These are phyloP conservation scores for Pseudomyrmex flavicornis DNA, from an alignment of 1,140 invertebrate species.

Conservation along the genomic window DNA sequence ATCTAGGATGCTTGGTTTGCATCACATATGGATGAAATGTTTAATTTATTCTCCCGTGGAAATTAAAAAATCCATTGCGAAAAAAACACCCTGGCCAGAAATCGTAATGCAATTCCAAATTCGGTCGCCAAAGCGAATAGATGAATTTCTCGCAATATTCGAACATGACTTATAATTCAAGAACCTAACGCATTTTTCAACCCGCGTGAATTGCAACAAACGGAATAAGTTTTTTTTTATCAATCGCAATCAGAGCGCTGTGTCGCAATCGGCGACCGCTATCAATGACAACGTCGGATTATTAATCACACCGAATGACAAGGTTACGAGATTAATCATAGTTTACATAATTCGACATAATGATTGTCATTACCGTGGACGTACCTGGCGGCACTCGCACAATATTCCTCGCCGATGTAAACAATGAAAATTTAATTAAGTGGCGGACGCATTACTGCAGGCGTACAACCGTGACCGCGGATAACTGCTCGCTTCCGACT, in stretches of 20 bases:
- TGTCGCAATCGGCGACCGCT: constrained; percentile 26
- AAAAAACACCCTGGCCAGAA: too few relatives aligned
- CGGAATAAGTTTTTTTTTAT: constrained; percentile 10
- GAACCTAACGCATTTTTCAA: too few relatives aligned
- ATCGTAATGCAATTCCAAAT: too few relatives aligned
- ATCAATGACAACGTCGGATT: constrained; percentile 52
- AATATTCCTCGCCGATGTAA: constrained; percentile 26
- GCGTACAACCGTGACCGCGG: constrained; percentile 45
- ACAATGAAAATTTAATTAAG: constrained; percentile 64
- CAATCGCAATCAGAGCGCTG: constrained; percentile 60
- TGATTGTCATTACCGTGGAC: constrained; percentile 58
- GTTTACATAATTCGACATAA: constrained; percentile 75
- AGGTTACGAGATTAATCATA: constrained; percentile 76
- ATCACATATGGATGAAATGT: too few relatives aligned
- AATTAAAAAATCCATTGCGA: too few relatives aligned
- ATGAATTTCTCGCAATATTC: too few relatives aligned
- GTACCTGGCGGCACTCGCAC: constrained; percentile 14
- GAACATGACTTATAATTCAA: too few relatives aligned
- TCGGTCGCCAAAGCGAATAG: too few relatives aligned
- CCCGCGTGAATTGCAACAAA: background rate
- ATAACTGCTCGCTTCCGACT: constrained; percentile 49
- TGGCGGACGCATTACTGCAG: constrained; percentile 32
- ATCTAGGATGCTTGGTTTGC: too few relatives aligned
- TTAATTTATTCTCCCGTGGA: too few relatives aligned
- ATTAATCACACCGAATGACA: constrained; percentile 78